Evolutionary conservation across 2,113 vertebrate species (phyloP).

Genomic region (Astur gentilis): DNA sequence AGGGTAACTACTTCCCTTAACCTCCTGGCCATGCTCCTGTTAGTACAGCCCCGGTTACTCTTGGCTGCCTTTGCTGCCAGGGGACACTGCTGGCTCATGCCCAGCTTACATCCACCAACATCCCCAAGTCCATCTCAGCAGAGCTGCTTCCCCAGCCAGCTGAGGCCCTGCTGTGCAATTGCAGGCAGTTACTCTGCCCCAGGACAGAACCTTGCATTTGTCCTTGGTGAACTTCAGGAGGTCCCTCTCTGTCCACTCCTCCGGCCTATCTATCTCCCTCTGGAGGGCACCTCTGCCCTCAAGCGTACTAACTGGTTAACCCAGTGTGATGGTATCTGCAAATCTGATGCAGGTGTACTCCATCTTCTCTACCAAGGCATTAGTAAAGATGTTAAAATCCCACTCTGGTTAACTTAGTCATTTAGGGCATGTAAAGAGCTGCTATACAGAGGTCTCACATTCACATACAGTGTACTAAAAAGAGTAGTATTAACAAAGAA

Average conservation of each 20-base stretch:
- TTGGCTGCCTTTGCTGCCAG: neutral
- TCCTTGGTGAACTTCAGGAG: neutral
- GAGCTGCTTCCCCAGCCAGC: neutral
- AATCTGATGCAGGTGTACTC: neutral
- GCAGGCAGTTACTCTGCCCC: neutral
- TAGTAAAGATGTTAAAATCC: neutral
- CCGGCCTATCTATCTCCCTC: neutral
- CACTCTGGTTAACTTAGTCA: neutral
- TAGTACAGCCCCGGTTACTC: neutral
- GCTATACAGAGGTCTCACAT: neutral
- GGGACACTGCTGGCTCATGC: neutral
- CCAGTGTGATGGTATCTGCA: neutral
- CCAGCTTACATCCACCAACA: neutral
- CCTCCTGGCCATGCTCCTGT: neutral
- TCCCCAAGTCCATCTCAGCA: neutral
- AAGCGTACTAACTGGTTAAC: rapidly evolving
- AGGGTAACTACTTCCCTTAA: neutral
- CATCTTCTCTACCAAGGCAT: neutral
- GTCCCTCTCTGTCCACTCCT: neutral
- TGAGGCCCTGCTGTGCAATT: neutral
- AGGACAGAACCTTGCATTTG: neutral
- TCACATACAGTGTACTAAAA: neutral
- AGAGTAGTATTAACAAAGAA: neutral
- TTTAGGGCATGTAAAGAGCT: neutral
- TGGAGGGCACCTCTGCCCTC: neutral